Evolutionary conservation across 2,113 vertebrate genomes (phyloP), one percentile per base, ranked within the genome.

Genomic region (Neotoma lepida): DNA sequence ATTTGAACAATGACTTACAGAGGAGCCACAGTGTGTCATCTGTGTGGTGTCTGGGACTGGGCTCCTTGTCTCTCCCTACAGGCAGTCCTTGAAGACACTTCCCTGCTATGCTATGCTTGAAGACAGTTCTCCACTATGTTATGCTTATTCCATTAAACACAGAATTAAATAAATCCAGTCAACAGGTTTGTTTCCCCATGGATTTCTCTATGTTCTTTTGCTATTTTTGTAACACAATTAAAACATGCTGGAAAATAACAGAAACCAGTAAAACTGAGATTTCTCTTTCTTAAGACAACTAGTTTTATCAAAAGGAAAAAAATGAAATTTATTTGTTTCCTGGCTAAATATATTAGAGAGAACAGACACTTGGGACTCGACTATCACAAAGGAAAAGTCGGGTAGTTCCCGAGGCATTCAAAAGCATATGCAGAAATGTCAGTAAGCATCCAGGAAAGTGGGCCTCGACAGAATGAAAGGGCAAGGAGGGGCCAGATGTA

Each of bases 371-470:
- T 84, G 4, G 33, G 4, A 80, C 70, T 58, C 56, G 26, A 82
- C 41, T 58, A 71, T 64, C 22, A 68, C 20, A 84, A 82, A 93
- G n/a, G 35, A 91, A 88, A 96, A 84, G 61, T 77, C 78, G 61
- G 81, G 81, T 76, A 73, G 88, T 64, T 86, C n/a, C 78, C 20
- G 30, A 54, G 89, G 87, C 80, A 94, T 71, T 94, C 33, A 84
- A 93, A 96, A 84, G 70, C 73, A 89, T 54, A 86, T 17, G 39
- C 49, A 91, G 49, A 90, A 95, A 91, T 91, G 89, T 94, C 94
- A 87, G 44, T 26, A 93, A 90, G 41, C 39, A 92, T 46, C 5
- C 26, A 41, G 18, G 46, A 63, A 18, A 86, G 39, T 51, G n/a
- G n/a, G 46, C 39, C 24, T 26, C n/a, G 49, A 17, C 30, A 64